Base-by-base conservation (phyloP, 2,888 invertebrate genomes). In the Synergus gifuensis region DNA sequence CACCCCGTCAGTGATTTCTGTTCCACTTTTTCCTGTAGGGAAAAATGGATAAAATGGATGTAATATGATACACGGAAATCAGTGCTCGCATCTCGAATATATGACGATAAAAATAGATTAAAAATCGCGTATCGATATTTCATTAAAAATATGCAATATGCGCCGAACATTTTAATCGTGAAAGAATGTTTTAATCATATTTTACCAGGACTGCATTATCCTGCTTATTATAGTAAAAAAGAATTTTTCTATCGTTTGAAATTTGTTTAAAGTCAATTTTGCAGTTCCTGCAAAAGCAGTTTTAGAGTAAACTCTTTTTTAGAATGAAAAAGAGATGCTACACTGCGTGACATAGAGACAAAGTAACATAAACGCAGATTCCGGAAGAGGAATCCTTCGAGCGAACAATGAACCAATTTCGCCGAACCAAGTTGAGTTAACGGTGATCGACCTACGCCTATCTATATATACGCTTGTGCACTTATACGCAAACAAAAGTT, bases 371-470 rank as follows among this genome's bases (percentile, higher is more conserved):
- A n/a, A 73, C 16, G 62, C 62, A 67, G 66, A 77, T 76, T 79
- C 83, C 78, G 81, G 83, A 81, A 81, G 83, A 73, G 58, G 79
- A 64, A 83, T 79, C 78, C 63, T 81, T 46, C 54, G 64, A 54
- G 79, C 76, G 76, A 76, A 81, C 81, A 81, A 83, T 80, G 83
- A 83, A 79, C 77, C 77, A 80, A 83, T 80, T 83, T 81, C 76
- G 69, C 76, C 58, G 80, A 73, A 49, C 42, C 44, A 81, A 80
- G 78, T 54, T 78, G 77, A 79, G 81, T 81, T 83, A 81, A 80
- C 81, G 79, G 83, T 80, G 80, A 83, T 83, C 81, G 81, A 80
- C 79, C 80, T 67, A 78, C 77, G 67, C 77, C 64, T 73, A 78
- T 78, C 60, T 46, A 28, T 14, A 22, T 36, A 54, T 44, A 22